phyloP scores from a whole-genome alignment of 1,140 invertebrate species.

The Globodera ellingtonae region DNA sequence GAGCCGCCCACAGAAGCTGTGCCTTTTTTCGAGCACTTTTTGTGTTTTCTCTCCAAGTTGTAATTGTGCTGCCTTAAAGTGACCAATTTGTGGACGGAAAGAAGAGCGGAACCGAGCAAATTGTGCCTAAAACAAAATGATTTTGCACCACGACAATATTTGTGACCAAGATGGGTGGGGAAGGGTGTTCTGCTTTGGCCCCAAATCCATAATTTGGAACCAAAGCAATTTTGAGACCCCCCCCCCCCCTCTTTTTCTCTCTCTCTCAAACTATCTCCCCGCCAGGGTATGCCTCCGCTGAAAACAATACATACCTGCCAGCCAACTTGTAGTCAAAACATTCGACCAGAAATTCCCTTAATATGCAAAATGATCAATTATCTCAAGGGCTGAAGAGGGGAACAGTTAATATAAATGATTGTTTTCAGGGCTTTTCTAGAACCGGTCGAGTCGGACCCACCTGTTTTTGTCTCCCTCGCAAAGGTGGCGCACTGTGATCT shows the following conservation, averaged over 20 bases:
- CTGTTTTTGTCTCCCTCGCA: conserved; percentile 70
- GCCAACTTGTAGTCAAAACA: conserved; percentile 21
- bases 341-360: conserved; percentile 18
- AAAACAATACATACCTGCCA: conserved; percentile 1
- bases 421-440: no score
- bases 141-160: background rate
- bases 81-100: conserved; percentile 18
- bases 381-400: no score
- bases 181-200: no score
- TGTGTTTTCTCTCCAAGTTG: conserved; percentile 16
- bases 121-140: conserved; percentile 10
- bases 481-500: conserved; percentile 69
- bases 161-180: no score
- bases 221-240: no score
- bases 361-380: background rate
- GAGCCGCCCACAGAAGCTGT: background rate
- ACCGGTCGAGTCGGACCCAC: background rate
- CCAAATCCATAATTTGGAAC: no score
- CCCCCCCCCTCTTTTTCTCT: background rate
- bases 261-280: background rate
- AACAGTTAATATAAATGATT: no score
- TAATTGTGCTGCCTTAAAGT: conserved; percentile 5
- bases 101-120: conserved; percentile 12
- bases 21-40: conserved; percentile 12
- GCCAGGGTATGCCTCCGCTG: background rate